Evolutionary conservation across 1,140 invertebrate species (phyloP).

Genomic region (Delia radicum): DNA sequence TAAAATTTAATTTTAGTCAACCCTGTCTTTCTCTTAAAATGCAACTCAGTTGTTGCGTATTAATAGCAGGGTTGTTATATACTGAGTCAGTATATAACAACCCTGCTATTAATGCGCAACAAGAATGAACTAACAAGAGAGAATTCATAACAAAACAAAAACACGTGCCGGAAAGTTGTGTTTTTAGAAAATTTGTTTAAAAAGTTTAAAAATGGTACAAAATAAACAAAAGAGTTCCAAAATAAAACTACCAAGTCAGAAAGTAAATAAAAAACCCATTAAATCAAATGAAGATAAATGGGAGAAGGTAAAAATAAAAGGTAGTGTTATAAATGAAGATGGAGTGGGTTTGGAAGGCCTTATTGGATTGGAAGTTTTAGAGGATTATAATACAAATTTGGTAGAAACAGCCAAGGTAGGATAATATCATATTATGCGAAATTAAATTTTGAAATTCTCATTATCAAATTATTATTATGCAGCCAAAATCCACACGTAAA

Average conservation of each 20-base stretch:
- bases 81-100: background rate
- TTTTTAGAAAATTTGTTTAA: background rate
- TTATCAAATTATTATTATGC: background rate
- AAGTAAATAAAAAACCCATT: slow-evolving; percentile 8
- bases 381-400: slow-evolving; percentile 44
- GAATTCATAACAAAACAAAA: slow-evolving; percentile 15
- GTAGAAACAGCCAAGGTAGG: slow-evolving; percentile 32
- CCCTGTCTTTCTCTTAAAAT: no score
- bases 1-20: no score
- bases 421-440: background rate
- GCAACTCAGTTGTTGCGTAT: background rate
- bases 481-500: slow-evolving; percentile 22
- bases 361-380: slow-evolving; percentile 51
- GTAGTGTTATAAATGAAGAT: slow-evolving; percentile 50
- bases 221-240: slow-evolving; percentile 14
- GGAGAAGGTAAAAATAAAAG: slow-evolving; percentile 53
- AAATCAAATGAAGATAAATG: slow-evolving; percentile 29
- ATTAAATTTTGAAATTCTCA: background rate
- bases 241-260: background rate
- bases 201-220: slow-evolving; percentile 7
- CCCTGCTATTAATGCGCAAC: background rate
- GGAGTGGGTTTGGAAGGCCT: slow-evolving; percentile 46
- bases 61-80: no score
- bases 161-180: slow-evolving; percentile 17
- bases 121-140: background rate